Evolutionary conservation across 2,113 vertebrate species (phyloP).

Genomic region (Leucosticte australis): DNA sequence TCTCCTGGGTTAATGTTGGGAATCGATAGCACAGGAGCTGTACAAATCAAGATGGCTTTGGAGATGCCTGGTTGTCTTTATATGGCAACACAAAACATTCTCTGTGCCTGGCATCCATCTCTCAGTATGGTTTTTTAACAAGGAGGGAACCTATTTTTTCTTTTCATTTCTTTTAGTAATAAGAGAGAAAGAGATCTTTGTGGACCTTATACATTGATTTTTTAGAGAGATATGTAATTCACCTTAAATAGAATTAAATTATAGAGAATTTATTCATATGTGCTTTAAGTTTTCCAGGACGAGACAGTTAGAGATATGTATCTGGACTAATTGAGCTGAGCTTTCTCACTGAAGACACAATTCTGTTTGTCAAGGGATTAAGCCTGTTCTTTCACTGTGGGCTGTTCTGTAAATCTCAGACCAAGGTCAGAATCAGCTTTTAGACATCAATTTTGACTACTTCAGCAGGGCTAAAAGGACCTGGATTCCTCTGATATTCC

Average conservation of each 20-base stretch:
- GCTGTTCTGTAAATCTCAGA: background rate
- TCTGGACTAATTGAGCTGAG: background rate
- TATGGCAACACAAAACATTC: background rate
- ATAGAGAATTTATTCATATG: background rate
- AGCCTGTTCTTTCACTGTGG: background rate
- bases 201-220: background rate
- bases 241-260: background rate
- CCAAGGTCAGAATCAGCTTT: background rate
- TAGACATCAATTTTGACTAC: background rate
- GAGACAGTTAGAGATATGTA: background rate
- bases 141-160: background rate
- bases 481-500: background rate
- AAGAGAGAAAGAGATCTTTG: background rate
- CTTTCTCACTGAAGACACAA: background rate
- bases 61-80: background rate
- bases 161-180: background rate
- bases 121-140: background rate
- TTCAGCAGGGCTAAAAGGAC: background rate
- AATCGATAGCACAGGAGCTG: background rate
- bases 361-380: background rate
- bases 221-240: background rate
- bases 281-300: background rate
- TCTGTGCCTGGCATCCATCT: background rate
- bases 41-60: background rate
- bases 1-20: background rate